Conservation (phyloP, 2,113 vertebrate species). For the Aix galericulata region DNA sequence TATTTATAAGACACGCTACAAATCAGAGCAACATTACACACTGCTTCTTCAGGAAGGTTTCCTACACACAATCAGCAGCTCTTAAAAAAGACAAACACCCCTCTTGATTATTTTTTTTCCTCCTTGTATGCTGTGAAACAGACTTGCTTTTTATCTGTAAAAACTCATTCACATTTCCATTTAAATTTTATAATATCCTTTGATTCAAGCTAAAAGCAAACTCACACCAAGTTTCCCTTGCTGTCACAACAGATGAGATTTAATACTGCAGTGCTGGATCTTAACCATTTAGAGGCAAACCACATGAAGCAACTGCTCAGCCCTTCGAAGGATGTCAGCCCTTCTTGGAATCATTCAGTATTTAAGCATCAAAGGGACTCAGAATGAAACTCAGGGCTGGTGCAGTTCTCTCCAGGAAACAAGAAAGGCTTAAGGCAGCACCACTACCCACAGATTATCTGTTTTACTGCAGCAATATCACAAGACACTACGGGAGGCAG, state of each 20-base stretch:
- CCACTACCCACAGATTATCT: neutral
- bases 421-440: neutral
- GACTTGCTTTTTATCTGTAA: neutral
- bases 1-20: neutral
- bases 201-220: neutral
- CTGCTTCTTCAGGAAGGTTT: neutral
- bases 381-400: neutral
- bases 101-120: neutral
- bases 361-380: neutral
- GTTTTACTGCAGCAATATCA: neutral
- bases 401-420: neutral
- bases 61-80: neutral
- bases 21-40: neutral
- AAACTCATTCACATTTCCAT: neutral
- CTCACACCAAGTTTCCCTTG: neutral
- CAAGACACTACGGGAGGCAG: neutral
- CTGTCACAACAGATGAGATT: neutral
- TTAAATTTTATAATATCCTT: neutral
- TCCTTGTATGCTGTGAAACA: neutral
- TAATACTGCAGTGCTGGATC: neutral
- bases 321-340: neutral
- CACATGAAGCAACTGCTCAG: neutral
- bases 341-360: neutral
- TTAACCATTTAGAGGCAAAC: neutral
- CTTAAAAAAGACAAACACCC: neutral